phyloP scores from a whole-genome alignment of 2,888 invertebrate species.

The Xanthia icteritia region DNA sequence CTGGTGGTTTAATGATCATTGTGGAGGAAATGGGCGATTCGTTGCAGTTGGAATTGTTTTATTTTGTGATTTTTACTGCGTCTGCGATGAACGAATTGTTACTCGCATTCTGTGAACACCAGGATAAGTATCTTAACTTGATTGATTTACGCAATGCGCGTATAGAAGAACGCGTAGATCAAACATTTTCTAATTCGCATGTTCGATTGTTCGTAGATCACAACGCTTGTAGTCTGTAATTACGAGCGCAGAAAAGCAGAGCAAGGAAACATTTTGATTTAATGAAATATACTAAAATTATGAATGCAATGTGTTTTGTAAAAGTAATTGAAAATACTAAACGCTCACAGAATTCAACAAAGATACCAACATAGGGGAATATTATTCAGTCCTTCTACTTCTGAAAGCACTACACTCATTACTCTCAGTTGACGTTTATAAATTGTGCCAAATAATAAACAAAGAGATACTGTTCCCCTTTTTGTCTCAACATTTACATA shows the following conservation, averaged over 20 bases:
- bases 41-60: background rate
- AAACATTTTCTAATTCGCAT: background rate
- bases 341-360: background rate
- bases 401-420: conserved; percentile 28
- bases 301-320: background rate
- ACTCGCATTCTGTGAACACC: background rate
- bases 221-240: background rate
- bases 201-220: background rate
- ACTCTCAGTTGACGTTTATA: conserved; percentile 33
- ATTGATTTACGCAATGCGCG: background rate
- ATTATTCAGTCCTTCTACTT: background rate
- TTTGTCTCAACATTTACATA: conserved; percentile 41
- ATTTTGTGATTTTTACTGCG: background rate
- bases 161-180: background rate
- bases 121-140: background rate
- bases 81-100: background rate
- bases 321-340: background rate
- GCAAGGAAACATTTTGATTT: background rate
- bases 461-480: conserved; percentile 30
- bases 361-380: conserved; percentile 1
- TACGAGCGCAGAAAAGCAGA: no score
- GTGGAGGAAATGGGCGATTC: conserved; percentile 5
- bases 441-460: conserved; percentile 46
- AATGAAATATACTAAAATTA: background rate
- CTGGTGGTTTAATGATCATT: conserved; percentile 5